Evolutionary conservation across 2,797 vertebrate genomes (phyloP).

Genomic region (Sebastes vulpes): DNA sequence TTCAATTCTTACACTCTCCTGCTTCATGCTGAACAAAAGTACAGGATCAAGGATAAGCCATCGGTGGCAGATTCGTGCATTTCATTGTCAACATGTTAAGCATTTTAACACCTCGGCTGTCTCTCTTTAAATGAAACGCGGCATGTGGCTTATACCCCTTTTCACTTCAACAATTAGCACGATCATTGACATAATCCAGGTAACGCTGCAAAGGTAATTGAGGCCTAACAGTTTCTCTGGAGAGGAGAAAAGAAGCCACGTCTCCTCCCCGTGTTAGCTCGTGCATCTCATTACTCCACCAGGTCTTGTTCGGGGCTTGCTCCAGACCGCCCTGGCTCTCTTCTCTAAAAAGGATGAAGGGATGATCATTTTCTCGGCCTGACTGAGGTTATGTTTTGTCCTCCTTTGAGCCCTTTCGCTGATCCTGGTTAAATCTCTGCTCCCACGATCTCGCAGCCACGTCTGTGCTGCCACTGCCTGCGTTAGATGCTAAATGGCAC

Average conservation of each 20-base stretch:
- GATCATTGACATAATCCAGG: slow-evolving; percentile 53
- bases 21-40: slow-evolving; percentile 15
- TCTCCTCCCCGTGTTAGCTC: slow-evolving; percentile 9
- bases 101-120: slow-evolving; percentile 1
- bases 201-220: slow-evolving; percentile 40
- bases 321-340: slow-evolving; percentile 22
- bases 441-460: slow-evolving; percentile 41
- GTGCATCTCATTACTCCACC: slow-evolving; percentile 47
- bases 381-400: slow-evolving; percentile 22
- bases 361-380: slow-evolving; percentile 23
- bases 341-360: slow-evolving; percentile 18
- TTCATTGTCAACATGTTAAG: slow-evolving; percentile 14
- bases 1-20: slow-evolving; percentile 1
- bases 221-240: slow-evolving; percentile 18
- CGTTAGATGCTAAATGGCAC: slow-evolving; percentile 73
- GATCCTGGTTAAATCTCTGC: slow-evolving; percentile 60
- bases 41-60: slow-evolving; percentile 29
- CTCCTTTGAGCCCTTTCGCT: slow-evolving; percentile 25
- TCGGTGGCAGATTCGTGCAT: background rate
- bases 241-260: slow-evolving; percentile 2
- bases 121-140: slow-evolving; percentile 41
- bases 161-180: slow-evolving; percentile 19
- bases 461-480: slow-evolving; percentile 25
- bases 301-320: slow-evolving; percentile 35
- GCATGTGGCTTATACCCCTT: slow-evolving; percentile 17